Evolutionary conservation across 2,797 vertebrate genomes (phyloP).

Genomic region (Babyrousa celebensis): DNA sequence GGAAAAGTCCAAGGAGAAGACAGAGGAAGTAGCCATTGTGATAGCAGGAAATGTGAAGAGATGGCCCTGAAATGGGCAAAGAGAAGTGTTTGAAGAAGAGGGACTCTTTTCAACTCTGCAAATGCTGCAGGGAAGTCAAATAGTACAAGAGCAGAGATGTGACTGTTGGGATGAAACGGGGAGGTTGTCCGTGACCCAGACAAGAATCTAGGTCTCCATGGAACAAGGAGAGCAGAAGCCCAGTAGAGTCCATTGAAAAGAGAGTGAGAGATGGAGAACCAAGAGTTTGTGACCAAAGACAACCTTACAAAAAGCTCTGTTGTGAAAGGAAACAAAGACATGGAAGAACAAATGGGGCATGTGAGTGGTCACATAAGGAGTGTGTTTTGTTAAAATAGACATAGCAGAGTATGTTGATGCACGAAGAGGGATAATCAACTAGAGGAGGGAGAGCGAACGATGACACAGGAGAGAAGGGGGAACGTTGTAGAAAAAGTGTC

Average conservation of each 20-base stretch:
- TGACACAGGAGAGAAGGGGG: neutral
- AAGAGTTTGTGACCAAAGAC: neutral
- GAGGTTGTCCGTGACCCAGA: neutral
- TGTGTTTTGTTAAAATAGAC: neutral
- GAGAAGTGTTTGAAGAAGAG: neutral
- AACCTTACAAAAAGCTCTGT: neutral
- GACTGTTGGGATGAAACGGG: no score
- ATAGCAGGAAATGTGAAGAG: neutral
- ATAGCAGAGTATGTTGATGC: neutral
- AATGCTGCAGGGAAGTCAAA: neutral
- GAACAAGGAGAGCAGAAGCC: neutral
- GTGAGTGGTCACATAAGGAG: neutral
- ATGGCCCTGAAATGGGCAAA: neutral
- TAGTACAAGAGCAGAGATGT: neutral
- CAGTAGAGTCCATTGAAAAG: neutral
- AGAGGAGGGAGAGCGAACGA: neutral
- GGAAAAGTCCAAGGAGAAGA: neutral
- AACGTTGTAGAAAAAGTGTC: neutral
- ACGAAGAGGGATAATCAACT: neutral
- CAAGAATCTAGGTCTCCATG: neutral
- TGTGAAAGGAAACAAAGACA: neutral
- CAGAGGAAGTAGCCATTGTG: neutral
- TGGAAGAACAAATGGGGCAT: neutral
- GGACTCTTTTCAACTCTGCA: neutral
- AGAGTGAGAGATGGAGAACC: neutral